phyloP scores from a whole-genome alignment of 2,113 vertebrate genomes.

The Pollachius pollachius region DNA sequence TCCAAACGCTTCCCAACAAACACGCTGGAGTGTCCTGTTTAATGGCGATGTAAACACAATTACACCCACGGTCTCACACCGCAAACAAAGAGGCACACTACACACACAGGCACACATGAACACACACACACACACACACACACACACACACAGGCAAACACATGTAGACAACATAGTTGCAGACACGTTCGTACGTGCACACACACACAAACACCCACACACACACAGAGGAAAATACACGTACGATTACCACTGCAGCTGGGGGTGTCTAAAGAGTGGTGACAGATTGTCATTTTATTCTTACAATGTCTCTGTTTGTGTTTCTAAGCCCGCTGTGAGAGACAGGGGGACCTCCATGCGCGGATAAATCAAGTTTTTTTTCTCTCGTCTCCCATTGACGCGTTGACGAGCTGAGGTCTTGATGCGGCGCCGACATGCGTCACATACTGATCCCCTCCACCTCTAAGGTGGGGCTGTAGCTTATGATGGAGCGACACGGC shows the following conservation, averaged over 20 bases:
- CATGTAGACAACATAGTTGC: conserved; percentile 33
- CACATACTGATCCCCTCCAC: no score
- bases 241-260: conserved; percentile 1
- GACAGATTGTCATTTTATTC: no score
- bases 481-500: no score
- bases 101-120: not conserved
- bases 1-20: not conserved
- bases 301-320: no score
- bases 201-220: not conserved
- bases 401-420: no score
- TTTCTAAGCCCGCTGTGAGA: no score
- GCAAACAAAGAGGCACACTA: not conserved
- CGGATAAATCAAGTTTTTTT: no score
- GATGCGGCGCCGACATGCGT: no score
- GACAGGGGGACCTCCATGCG: no score
- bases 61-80: not conserved
- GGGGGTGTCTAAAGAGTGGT: conserved; percentile 4
- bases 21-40: not conserved
- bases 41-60: conserved; percentile 12
- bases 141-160: not conserved
- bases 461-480: no score
- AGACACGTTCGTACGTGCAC: not conserved
- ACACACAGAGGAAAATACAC: conserved; percentile 2
- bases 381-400: no score
- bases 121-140: not conserved